These are phyloP conservation scores for Gerris buenoi DNA, from an alignment of 1,140 invertebrate genomes.

Conservation along the genomic window DNA sequence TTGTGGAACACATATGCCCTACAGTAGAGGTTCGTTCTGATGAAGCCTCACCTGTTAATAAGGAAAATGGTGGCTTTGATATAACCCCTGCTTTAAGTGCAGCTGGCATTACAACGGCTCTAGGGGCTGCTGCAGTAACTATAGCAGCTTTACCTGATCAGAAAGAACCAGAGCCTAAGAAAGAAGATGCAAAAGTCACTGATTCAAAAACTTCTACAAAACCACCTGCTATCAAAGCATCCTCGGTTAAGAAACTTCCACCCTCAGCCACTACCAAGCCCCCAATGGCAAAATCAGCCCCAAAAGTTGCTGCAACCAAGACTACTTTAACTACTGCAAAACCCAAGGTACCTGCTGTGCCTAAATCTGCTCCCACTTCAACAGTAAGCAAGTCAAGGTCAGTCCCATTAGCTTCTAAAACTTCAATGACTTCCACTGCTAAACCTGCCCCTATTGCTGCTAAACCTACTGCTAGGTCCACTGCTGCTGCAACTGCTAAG, in stretches of 20 bases:
- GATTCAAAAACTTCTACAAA: not conserved
- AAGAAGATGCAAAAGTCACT: not conserved
- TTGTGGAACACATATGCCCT: not conserved
- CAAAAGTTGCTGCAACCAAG: not conserved
- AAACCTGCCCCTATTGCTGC: not conserved
- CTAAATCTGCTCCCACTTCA: not conserved
- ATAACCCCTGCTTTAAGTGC: not conserved
- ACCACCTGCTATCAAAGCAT: not conserved
- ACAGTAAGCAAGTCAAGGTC: not conserved
- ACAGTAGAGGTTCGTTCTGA: not conserved
- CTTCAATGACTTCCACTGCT: not conserved
- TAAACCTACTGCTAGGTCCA: not conserved
- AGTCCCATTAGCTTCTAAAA: not conserved
- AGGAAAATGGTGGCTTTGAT: not conserved
- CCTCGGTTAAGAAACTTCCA: not conserved
- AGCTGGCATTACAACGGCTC: not conserved
- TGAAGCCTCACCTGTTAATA: not conserved
- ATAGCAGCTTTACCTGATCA: not conserved
- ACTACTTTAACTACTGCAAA: no score
- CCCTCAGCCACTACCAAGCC: not conserved
- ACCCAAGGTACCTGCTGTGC: not conserved
- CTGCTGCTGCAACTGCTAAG: not conserved
- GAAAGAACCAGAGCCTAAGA: not conserved
- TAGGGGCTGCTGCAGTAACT: not conserved
- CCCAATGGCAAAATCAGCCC: not conserved